Evolutionary conservation across 2,888 invertebrate species (phyloP).

Genomic region (Neoaliturus tenellus): DNA sequence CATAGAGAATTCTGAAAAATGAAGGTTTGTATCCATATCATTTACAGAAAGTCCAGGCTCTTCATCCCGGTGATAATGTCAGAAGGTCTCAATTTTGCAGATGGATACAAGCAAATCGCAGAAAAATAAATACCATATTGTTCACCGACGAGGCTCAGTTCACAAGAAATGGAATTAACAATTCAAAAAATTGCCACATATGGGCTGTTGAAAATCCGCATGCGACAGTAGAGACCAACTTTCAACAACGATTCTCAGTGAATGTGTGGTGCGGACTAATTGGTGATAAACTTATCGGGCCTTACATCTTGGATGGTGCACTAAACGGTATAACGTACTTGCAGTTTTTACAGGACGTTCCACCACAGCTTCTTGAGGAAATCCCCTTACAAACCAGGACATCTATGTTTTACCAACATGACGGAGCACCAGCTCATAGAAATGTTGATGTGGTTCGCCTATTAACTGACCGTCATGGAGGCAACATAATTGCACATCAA

Average conservation of each 20-base stretch:
- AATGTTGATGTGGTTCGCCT: not conserved
- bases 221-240: not conserved
- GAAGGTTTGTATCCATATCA: not conserved
- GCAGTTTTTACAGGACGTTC: not conserved
- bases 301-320: not conserved
- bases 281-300: not conserved
- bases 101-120: not conserved
- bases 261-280: constrained; percentile 49
- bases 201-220: constrained; percentile 27
- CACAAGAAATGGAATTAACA: constrained; percentile 19
- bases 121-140: not conserved
- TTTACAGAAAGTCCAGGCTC: constrained; percentile 19
- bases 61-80: constrained; percentile 2
- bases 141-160: constrained; percentile 31
- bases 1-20: constrained; percentile 1
- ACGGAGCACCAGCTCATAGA: constrained; percentile 23
- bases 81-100: not conserved
- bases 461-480: not conserved
- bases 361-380: constrained; percentile 17
- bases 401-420: constrained; percentile 30
- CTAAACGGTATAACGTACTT: not conserved
- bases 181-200: not conserved
- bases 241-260: constrained; percentile 22
- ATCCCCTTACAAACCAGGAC: not conserved
- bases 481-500: constrained; percentile 8